Evolutionary conservation across 1,140 invertebrate genomes (phyloP), one percentile per base, ranked within the genome.

Genomic region (Odontomachus brunneus): DNA sequence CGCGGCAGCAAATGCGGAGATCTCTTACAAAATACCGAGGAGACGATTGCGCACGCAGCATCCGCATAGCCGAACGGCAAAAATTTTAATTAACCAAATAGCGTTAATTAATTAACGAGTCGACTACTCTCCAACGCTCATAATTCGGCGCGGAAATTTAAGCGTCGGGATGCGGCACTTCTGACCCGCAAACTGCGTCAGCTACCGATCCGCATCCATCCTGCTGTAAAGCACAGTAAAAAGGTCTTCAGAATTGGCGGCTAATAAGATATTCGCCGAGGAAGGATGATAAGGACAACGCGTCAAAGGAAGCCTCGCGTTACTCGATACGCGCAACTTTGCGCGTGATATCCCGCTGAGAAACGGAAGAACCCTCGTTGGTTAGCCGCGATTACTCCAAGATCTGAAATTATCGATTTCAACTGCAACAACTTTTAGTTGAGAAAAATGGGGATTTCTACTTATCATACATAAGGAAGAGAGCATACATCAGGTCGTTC

Each of bases 201-300:
- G 65, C 65, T 80, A 71, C 75, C 51, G 65, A 71, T 97, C 97
- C 90, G 38, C 97, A 97, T 66, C 97, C n/a, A n/a, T n/a, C n/a
- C n/a, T n/a, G n/a, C n/a, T n/a, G n/a, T n/a, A 33, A 33, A 14
- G 15, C 33, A 3, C 67, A 67, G 44, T 78, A 78, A 78, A 69
- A 69, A 29, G 2, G 3, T 66, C 55, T 26, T 44, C 63, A 17
- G 11, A 78, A 57, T 78, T 44, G n/a, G 19, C 63, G 49, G 63
- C 33, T 51, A 78, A 78, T 19, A 29, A 69, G 49, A 57, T 2
- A 38, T 67, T n/a, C 44, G 75, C 65, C 38, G 38, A 48, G n/a
- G 29, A 59, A 71, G 26, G 51, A 44, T 26, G 22, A 44, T 22
- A 59, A 59, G 26, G 3, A 38, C 33, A 22, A 76, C 12, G 75